phyloP scores from a whole-genome alignment of 2,888 invertebrate genomes.

The Marronus borbonicus region DNA sequence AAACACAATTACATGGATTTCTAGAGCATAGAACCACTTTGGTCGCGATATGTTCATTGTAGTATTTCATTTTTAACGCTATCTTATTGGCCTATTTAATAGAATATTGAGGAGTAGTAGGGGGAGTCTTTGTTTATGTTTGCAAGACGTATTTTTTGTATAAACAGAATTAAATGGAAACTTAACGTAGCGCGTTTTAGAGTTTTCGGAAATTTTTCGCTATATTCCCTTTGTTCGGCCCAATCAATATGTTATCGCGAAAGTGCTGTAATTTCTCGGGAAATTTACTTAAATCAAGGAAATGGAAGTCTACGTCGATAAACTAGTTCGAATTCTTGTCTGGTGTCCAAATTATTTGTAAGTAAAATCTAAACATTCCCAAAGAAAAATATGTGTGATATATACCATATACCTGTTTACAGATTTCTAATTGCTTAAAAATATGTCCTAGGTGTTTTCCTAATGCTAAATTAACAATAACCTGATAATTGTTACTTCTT shows the following conservation, averaged over 20 bases:
- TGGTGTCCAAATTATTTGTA: constrained; percentile 30
- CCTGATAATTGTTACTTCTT: background rate
- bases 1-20: constrained; percentile 26
- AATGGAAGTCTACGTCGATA: constrained; percentile 29
- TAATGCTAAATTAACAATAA: background rate
- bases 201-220: constrained; percentile 3
- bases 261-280: background rate
- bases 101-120: background rate
- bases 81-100: background rate
- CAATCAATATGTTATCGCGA: constrained; percentile 8
- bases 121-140: constrained; percentile 19
- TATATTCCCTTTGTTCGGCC: background rate
- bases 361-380: constrained; percentile 14
- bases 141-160: background rate
- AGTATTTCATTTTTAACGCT: background rate
- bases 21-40: constrained; percentile 32
- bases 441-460: too few relatives aligned
- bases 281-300: background rate
- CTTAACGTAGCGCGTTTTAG: background rate
- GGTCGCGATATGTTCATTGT: background rate
- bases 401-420: too few relatives aligned
- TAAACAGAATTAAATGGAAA: constrained; percentile 9
- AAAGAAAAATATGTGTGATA: too few relatives aligned
- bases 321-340: constrained; percentile 23
- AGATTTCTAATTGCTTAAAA: too few relatives aligned